Conservation (phyloP, 37 sponge, comb jelly and placozoan genomes). For the Hormiphora californensis region DNA sequence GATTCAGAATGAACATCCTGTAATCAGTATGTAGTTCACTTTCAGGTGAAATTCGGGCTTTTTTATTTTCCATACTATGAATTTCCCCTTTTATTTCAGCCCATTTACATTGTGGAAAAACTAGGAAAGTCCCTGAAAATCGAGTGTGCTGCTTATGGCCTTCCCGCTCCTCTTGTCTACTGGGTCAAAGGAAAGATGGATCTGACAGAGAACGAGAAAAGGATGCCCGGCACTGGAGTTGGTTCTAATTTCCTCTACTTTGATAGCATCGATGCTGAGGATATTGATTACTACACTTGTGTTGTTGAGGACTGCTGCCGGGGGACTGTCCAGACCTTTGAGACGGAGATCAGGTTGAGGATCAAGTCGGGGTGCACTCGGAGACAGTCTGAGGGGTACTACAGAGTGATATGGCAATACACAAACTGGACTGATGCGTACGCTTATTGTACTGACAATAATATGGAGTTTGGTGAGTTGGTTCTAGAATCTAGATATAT, state of each 20-base stretch:
- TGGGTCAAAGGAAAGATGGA: slow-evolving; percentile 6
- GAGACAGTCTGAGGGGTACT: too few relatives aligned
- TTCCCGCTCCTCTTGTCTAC: neutral
- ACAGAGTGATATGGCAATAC: neutral
- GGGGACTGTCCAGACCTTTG: neutral
- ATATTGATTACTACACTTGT: neutral
- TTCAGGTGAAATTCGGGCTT: too few relatives aligned
- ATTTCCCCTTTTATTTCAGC: too few relatives aligned
- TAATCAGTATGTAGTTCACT: too few relatives aligned
- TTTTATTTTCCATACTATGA: too few relatives aligned
- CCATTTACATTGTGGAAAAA: neutral
- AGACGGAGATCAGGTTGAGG: neutral
- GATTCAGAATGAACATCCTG: too few relatives aligned
- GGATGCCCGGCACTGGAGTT: neutral
- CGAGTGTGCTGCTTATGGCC: neutral
- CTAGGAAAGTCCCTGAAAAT: neutral
- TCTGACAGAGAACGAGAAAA: neutral
- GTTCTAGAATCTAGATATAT: too few relatives aligned
- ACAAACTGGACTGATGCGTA: neutral
- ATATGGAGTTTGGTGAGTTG: slow-evolving; percentile 32
- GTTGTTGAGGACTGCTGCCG: slow-evolving; percentile 4
- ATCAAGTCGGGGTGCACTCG: neutral
- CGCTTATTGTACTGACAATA: neutral
- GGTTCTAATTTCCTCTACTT: neutral
- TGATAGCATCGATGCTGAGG: neutral